Evolutionary conservation across 2,113 vertebrate species (phyloP).

Genomic region (Mustela lutreola): DNA sequence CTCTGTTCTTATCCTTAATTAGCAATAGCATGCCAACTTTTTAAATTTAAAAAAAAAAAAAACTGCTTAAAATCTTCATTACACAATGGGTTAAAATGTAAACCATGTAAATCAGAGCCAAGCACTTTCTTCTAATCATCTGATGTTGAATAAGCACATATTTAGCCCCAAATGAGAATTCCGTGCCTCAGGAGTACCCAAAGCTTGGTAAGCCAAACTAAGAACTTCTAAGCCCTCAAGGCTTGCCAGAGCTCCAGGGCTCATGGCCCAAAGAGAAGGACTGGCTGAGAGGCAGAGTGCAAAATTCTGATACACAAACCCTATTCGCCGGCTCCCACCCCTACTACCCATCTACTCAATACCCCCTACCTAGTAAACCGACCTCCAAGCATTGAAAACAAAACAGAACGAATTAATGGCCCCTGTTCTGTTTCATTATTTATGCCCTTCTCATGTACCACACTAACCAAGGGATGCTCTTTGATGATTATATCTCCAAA

Average conservation of each 20-base stretch:
- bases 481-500: conserved; percentile 90
- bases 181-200: not conserved
- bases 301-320: conserved; percentile 58
- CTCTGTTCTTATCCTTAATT: conserved; percentile 67
- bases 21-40: not conserved
- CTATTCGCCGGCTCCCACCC: not conserved
- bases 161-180: conserved; percentile 59
- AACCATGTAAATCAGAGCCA: conserved; percentile 15
- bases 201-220: conserved; percentile 61
- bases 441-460: conserved; percentile 84
- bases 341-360: conserved; percentile 12
- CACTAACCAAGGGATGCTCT: conserved; percentile 86
- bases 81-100: conserved; percentile 35
- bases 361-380: conserved; percentile 86
- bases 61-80: not conserved
- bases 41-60: conserved; percentile 52
- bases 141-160: conserved; percentile 56
- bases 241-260: conserved; percentile 71
- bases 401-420: conserved; percentile 88
- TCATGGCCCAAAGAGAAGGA: conserved; percentile 71
- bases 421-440: conserved; percentile 89
- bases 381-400: conserved; percentile 86
- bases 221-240: conserved; percentile 73
- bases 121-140: conserved; percentile 64
- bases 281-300: conserved; percentile 62